A percentile compares a stretch with the other conserved stretches of the same genome.
These are phyloP conservation scores for Ophion obscuratus DNA, from an alignment of 2,888 invertebrate species.

Conservation along the genomic window DNA sequence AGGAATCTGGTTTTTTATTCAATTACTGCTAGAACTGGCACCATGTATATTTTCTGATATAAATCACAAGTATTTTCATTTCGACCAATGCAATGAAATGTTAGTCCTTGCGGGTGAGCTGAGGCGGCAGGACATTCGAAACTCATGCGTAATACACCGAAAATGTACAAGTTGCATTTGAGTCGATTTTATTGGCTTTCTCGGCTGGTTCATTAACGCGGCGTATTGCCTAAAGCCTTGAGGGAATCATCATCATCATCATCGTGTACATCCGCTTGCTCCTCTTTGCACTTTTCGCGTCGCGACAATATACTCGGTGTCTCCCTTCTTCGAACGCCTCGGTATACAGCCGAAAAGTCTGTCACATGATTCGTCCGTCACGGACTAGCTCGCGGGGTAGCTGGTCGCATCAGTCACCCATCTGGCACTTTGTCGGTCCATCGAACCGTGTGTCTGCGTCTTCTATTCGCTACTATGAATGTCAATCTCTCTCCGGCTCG, in stretches of 20 bases:
- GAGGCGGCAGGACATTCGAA: no score
- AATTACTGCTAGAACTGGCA: no score
- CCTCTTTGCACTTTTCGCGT: conserved; percentile 26
- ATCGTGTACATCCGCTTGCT: conserved; percentile 10
- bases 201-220: conserved; percentile 42
- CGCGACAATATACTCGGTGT: conserved; percentile 26
- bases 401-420: conserved; percentile 83
- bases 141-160: neutral
- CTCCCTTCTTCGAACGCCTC: conserved; percentile 18
- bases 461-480: conserved; percentile 29
- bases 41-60: no score
- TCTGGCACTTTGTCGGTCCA: conserved; percentile 82
- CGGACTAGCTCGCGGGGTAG: conserved; percentile 68
- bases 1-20: neutral
- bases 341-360: conserved; percentile 69
- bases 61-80: no score
- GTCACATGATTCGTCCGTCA: conserved; percentile 75
- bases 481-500: conserved; percentile 65
- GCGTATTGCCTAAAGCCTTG: conserved; percentile 47
- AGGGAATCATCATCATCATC: conserved; percentile 48
- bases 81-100: no score
- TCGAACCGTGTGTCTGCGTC: conserved; percentile 78
- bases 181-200: conserved; percentile 50
- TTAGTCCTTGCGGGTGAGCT: no score
- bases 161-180: conserved; percentile 48